Base-by-base conservation (phyloP, 1,140 invertebrate species). In the Tetramorium simillimum region DNA sequence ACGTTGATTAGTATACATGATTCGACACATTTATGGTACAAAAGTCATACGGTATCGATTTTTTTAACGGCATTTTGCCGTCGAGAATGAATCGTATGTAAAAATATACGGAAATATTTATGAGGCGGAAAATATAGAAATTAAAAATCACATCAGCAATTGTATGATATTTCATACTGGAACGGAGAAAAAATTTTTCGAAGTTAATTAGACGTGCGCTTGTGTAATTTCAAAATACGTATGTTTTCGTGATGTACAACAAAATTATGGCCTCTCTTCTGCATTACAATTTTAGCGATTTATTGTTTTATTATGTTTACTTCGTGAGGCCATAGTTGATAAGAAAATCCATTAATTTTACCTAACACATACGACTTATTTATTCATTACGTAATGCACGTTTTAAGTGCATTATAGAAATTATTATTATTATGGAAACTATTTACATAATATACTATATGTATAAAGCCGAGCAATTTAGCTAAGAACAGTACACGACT, bases 401-500 rank as follows among this genome's bases (percentile, higher is more conserved):
- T 40, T 33, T 77, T 10, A 46, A 53, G 40, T n/a, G 24, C 33
- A 33, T 33, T 33, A 4, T 9, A 24, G 24, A 37, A n/a, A 72
- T 56, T 58, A 56, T 82, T 82, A 33, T 72, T 58, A 73, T 72
- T 72, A 49, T 18, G 2, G 46, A 28, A 73, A 82, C 70, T 60
- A 60, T 51, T 72, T 46, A 60, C 4, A 18, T 46, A 60, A 60
- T 58, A 14, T n/a, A 56, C 14, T 21, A 16, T 53, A 37, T 53
- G 16, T 43, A n/a, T n/a, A n/a, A 37, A 63, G 43, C 21, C 40
- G 21, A 77, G 37, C 56, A 24, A 43, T 28, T 43, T 28, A 62
- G 7, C 16, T 28, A 28, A 28, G 46, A 67, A 37, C n/a, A 21
- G 16, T 37, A 18, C 60, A 37, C 24, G 14, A 18, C 10, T 21